These are phyloP conservation scores for Neolamprologus tretocephalus DNA, from an alignment of 2,113 vertebrate genomes.

Conservation along the genomic window DNA sequence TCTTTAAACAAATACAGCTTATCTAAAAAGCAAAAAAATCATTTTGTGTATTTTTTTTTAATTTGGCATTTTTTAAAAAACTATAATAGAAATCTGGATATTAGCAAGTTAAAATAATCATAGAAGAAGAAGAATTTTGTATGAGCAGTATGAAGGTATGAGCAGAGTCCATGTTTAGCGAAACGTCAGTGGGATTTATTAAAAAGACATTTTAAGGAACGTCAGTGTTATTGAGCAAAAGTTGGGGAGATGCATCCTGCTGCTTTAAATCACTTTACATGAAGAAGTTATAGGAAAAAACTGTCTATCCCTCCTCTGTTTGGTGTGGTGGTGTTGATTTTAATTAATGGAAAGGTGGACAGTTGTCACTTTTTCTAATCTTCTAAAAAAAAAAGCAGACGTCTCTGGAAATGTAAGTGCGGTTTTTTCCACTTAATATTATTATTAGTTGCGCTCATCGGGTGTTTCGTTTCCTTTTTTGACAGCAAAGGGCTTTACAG, in stretches of 20 bases:
- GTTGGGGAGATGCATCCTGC: neutral
- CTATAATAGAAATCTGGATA: neutral
- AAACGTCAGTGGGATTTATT: neutral
- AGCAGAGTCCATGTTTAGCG: neutral
- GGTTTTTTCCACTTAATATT: neutral
- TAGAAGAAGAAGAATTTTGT: too few species aligned
- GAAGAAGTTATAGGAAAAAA: constrained; percentile 1
- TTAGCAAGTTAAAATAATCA: neutral
- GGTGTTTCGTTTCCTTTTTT: neutral
- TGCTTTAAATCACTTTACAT: neutral
- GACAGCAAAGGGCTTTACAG: neutral
- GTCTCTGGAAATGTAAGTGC: neutral
- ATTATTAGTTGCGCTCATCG: neutral
- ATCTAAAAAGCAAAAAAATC: neutral
- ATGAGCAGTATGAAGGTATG: neutral
- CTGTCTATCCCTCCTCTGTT: constrained; percentile 43
- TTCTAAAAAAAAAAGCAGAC: neutral
- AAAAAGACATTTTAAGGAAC: neutral
- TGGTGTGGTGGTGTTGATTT: constrained; percentile 57
- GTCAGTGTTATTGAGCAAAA: neutral
- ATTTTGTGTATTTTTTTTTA: neutral
- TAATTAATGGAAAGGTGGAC: constrained; percentile 29
- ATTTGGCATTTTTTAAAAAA: rapidly evolving
- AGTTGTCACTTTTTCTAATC: neutral
- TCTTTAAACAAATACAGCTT: neutral